phyloP scores from a whole-genome alignment of 2,113 vertebrate genomes.

The Sylvilagus bachmani region DNA sequence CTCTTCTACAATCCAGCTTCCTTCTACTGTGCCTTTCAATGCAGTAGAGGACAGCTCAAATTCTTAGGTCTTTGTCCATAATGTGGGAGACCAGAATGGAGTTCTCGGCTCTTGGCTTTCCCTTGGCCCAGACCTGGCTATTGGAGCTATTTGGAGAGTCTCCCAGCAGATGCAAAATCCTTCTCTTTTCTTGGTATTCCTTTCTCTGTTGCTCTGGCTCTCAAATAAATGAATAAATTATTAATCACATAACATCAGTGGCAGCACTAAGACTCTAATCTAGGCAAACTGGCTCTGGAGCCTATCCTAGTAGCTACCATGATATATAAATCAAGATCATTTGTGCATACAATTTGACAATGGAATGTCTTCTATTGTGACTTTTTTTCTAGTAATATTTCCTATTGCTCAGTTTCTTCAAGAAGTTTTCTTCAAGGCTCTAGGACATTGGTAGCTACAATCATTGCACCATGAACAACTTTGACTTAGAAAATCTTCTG shows the following conservation, averaged over 20 bases:
- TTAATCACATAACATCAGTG: not conserved
- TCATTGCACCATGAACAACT: not conserved
- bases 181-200: too few species aligned
- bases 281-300: not conserved
- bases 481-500: constrained; percentile 9
- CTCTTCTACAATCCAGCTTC: too few species aligned
- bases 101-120: too few species aligned
- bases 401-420: not conserved
- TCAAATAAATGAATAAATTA: too few species aligned
- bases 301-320: not conserved
- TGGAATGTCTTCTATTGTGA: not conserved
- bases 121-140: too few species aligned
- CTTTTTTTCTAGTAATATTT: not conserved
- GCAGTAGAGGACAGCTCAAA: too few species aligned
- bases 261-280: not conserved
- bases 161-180: too few species aligned
- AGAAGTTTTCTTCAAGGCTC: not conserved
- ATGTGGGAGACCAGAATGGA: too few species aligned
- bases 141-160: too few species aligned
- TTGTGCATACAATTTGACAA: not conserved
- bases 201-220: too few species aligned
- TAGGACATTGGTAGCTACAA: not conserved
- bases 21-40: too few species aligned
- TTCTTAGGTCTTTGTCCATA: too few species aligned
- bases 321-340: not conserved